Base-by-base conservation (phyloP, 2,888 invertebrate species). In the Cetonia aurata region DNA sequence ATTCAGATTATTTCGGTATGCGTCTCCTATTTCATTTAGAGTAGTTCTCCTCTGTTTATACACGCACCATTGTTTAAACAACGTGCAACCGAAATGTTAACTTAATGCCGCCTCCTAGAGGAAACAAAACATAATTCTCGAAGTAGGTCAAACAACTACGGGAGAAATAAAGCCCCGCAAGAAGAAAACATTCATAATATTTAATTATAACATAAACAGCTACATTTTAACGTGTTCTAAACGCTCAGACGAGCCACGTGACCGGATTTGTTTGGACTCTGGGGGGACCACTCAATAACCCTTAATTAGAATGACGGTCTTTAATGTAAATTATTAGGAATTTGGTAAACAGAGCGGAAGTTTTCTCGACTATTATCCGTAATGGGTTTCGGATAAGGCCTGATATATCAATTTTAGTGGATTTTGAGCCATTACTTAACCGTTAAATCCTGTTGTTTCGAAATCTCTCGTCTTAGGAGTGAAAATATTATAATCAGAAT, bases 151-250 rank as follows among this genome's bases (percentile, higher is more conserved):
- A 65, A 52, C 62, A 52, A 37, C 62, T 50, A 65, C 50, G 62
- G 62, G 50, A 48, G 50, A 65, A 50, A 65, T 65, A 65, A 50
- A 50, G 62, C 50, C 50, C 62, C 52, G 37, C 62, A 65, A 65
- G 50, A 65, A 65, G 62, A 65, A 65, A 65, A 65, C 62, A 65
- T 65, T 65, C 62, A 65, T 65, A 65, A 65, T 65, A 65, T 65
- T 65, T 65, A 65, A 65, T 65, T 65, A 65, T 65, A 65, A 65
- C 41, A 65, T 65, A 65, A 65, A 65, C 62, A 65, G 50, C 52
- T 15, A 41, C 62, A 65, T 65, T 65, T 65, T 65, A 65, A 65
- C 50, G 50, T 65, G 62, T 65, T 65, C 17, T 25, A 41, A 65
- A 52, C 62, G 50, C 41, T 37, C 50, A 65, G 50, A 50, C 62